Conservation (phyloP, 2,888 invertebrate genomes). For the Microplitis deprimator region DNA sequence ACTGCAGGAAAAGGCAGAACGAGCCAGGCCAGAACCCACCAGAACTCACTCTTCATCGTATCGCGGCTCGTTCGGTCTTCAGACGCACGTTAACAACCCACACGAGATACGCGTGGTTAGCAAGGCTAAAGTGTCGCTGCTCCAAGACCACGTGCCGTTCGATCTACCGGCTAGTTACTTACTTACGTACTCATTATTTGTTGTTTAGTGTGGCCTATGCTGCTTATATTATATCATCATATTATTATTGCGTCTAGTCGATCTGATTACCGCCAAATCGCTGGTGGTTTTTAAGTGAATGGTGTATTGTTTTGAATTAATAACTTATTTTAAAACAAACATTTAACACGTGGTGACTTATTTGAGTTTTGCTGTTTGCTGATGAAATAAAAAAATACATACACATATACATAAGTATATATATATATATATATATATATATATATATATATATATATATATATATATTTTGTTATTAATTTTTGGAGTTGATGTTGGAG, state of each 20-base stretch:
- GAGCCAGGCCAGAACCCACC: slow-evolving; percentile 46
- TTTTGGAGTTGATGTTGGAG: too few relatives aligned
- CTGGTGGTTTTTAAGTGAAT: not conserved
- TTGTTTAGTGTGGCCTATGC: not conserved
- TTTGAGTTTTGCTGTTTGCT: not conserved
- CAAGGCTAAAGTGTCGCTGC: slow-evolving; percentile 54
- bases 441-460: too few relatives aligned
- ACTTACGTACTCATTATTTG: not conserved
- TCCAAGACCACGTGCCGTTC: slow-evolving; percentile 25
- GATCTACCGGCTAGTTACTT: slow-evolving; percentile 17
- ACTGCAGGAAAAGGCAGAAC: slow-evolving; percentile 45
- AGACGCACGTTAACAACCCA: slow-evolving; percentile 67
- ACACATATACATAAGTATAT: too few relatives aligned
- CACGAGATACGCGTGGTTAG: slow-evolving; percentile 63
- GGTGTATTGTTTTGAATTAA: slow-evolving; percentile 5
- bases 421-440: too few relatives aligned
- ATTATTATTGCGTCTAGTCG: too few relatives aligned
- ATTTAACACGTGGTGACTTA: not conserved
- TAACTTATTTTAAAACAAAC: too few relatives aligned
- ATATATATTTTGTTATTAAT: too few relatives aligned
- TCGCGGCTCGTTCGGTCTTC: slow-evolving; percentile 46
- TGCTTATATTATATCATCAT: too few relatives aligned
- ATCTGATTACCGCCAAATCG: not conserved
- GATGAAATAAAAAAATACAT: too few relatives aligned
- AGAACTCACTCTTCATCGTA: slow-evolving; percentile 35